Evolutionary conservation across 2,888 invertebrate genomes (phyloP), one percentile per base, ranked within the genome.

Genomic region (Gordius sp.): DNA sequence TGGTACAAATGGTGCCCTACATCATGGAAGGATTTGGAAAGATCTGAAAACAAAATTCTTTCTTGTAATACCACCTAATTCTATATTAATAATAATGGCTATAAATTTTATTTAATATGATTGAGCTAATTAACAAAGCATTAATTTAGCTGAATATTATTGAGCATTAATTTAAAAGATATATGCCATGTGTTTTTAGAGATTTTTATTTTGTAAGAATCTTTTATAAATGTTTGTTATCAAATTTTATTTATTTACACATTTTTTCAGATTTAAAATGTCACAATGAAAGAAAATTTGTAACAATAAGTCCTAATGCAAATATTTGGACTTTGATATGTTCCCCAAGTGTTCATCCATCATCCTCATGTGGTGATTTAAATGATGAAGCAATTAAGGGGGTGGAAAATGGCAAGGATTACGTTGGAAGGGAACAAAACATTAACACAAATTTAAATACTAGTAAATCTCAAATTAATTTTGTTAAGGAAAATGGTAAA

Each of bases 1-100:
- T 8, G 8, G 13, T 47, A 47, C 47, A 47, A 47, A 20, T 47
- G 47, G 47, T 47, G 47, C 47, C 47, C 47, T n/a, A 47, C 47
- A 8, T 47, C 47, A 18, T n/a, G 8, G 20, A 4, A n/a, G 8
- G 47, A 8, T 4, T 18, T 47, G 4, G 47, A 47, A 47, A 47
- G 20, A 20, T 8, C 47, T 18, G 47, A 47, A 47, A 20, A 47
- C 20, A n/a, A 8, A 47, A 47, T 47, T 18, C 23, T 47, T 8
- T n/a, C 13, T 4, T 47, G 47, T 47, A 47, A 47, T n/a, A n/a
- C n/a, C n/a, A n/a, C n/a, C n/a, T n/a, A n/a, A n/a, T 47, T 8
- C 23, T 8, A n/a, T 47, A 47, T 18, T 47, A 18, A 47, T 20
- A n/a, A 13, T 33, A 33, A 33, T 33, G 39, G 39, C 8, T 33